Conservation (phyloP, 2,888 invertebrate genomes). For the Drosophila helvetica region DNA sequence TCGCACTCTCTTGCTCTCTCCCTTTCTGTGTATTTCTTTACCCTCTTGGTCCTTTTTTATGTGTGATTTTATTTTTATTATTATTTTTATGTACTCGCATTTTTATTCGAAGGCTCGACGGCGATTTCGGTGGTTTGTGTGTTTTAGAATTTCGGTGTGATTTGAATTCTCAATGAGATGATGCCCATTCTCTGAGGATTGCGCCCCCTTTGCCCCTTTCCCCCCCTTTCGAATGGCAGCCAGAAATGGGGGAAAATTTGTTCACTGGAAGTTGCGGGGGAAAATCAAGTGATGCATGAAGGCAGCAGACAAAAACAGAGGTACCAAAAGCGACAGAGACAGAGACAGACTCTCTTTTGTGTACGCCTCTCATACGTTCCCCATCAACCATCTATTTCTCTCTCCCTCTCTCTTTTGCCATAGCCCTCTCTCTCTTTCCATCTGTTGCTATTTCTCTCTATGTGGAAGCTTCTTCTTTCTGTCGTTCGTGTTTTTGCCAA, state of each 20-base stretch:
- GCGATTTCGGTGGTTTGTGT: constrained; percentile 68
- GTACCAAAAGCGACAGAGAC: not conserved
- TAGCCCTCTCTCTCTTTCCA: constrained; percentile 13
- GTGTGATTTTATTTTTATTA: constrained; percentile 54
- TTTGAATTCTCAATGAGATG: constrained; percentile 77
- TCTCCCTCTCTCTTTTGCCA: not conserved
- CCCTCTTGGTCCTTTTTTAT: constrained; percentile 15
- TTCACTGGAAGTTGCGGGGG: constrained; percentile 33
- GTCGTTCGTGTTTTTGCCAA: constrained; percentile 42
- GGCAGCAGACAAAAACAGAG: constrained; percentile 25
- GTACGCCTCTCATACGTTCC: not conserved
- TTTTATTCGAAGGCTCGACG: constrained; percentile 58
- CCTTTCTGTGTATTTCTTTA: not conserved
- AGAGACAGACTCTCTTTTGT: not conserved
- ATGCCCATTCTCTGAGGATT: constrained; percentile 40
- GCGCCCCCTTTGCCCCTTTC: too few relatives aligned
- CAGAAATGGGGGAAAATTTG: constrained; percentile 57
- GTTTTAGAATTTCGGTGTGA: constrained; percentile 76
- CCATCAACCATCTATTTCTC: not conserved
- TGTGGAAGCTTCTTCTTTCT: not conserved
- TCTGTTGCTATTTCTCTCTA: not conserved
- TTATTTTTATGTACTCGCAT: constrained; percentile 76
- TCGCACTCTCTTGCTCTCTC: not conserved
- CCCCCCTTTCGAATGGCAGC: constrained; percentile 12
- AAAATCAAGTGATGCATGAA: constrained; percentile 53